Evolutionary conservation across 37 sponge, comb jelly and placozoan species (phyloP).

Genomic region (Beroe forskalii): DNA sequence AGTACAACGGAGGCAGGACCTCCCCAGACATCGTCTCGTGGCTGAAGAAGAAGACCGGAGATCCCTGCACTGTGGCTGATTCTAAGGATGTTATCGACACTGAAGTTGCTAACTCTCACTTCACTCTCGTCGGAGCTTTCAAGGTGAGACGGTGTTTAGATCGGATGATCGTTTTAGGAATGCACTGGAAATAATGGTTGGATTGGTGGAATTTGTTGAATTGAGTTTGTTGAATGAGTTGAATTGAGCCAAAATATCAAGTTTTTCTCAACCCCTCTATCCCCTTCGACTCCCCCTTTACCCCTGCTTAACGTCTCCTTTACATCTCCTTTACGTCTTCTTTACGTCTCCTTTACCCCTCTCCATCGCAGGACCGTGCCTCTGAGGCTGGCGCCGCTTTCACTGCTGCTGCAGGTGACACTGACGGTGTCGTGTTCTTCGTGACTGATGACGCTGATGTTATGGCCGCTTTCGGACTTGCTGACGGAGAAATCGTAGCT

Average conservation of each 20-base stretch:
- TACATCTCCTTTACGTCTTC: background rate
- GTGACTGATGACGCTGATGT: constrained; percentile 13
- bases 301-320: background rate
- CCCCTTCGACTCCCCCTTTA: too few relatives aligned
- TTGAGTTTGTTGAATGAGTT: too few relatives aligned
- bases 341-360: too few relatives aligned
- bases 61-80: constrained; percentile 71
- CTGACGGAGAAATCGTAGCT: constrained; percentile 7
- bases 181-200: too few relatives aligned
- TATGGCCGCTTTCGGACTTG: constrained; percentile 25
- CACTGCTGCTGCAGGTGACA: background rate
- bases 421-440: constrained; percentile 36
- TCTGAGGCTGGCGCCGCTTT: background rate
- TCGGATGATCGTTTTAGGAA: too few relatives aligned
- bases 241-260: too few relatives aligned
- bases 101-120: constrained; percentile 4
- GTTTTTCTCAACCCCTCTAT: too few relatives aligned
- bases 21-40: constrained; percentile 88
- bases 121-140: constrained; percentile 32
- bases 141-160: too few relatives aligned
- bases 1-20: constrained; percentile 80
- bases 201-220: too few relatives aligned
- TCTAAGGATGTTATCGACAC: constrained; percentile 68
- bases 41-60: constrained; percentile 91
- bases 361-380: constrained; percentile 6